Base-by-base conservation (phyloP, 1,140 invertebrate genomes). In the Cryptotermes secundus region DNA sequence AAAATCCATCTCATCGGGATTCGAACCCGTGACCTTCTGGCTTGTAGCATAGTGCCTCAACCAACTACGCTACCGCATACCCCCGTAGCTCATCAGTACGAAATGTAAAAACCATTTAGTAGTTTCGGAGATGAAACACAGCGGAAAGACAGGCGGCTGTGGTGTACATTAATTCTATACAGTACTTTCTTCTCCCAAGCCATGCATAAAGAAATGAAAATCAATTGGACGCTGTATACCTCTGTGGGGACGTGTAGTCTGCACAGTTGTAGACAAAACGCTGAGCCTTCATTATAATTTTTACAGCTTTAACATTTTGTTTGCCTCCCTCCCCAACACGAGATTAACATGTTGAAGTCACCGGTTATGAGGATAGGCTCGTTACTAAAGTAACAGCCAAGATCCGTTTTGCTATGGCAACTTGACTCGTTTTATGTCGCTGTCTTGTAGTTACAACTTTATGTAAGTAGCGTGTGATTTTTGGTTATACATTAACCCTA, bases 321-420 rank as follows among this genome's bases (percentile, higher is more conserved):
- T 72, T 72, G 0, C 4, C 31, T 72, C 59, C 59, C 59, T 49
- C 45, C 59, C 26, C 59, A 31, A 31, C 59, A 6, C 59, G 14
- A 72, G 59, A 72, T 72, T 72, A 72, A 72, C 59, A 72, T 72
- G 59, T 72, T 72, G 6, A 59, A 59, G 6, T 59, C 53, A 16
- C 26, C 53, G 19, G 53, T 59, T 59, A 59, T 26, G 53, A 72
- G 9, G 59, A 72, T 59, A 22, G 53, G 24, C 19, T 59, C 24
- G 53, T 59, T 59, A 59, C 53, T 22, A 59, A 59, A 22, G 53
- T 22, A 19, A 59, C 53, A 59, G 24, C 59, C 59, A 72, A 72
- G 59, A 72, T 72, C 59, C 59, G 31, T 72, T 72, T 72, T 72
- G 59, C 26, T 72, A 72, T 72, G 59, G 59, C 59, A 72, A 72